phyloP scores from a whole-genome alignment of 1,140 invertebrate genomes.

The Aphis craccivora region DNA sequence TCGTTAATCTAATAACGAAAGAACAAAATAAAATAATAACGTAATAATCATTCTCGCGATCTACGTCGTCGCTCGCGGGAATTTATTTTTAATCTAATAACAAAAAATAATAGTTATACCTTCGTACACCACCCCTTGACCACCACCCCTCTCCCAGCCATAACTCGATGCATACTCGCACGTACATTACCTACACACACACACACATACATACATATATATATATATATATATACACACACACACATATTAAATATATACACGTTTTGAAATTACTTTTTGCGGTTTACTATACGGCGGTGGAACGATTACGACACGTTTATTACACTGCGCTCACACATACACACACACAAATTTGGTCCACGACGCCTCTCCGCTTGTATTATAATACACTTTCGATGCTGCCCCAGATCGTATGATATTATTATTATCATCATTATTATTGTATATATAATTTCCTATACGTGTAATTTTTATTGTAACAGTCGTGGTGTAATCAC shows the following conservation, averaged over 20 bases:
- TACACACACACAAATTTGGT: conserved; percentile 1
- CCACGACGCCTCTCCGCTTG: neutral
- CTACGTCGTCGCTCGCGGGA: neutral
- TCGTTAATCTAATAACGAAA: conserved; percentile 37
- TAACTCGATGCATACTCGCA: neutral
- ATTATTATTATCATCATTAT: conserved; percentile 18
- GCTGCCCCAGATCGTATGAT: conserved; percentile 25
- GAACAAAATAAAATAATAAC: neutral
- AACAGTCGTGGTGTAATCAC: conserved; percentile 22
- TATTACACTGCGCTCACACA: neutral
- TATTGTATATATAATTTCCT: conserved; percentile 12
- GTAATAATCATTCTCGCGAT: conserved; percentile 23
- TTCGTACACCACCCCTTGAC: neutral
- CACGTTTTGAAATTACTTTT: conserved; percentile 45
- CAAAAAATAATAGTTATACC: conserved; percentile 22
- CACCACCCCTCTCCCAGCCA: neutral
- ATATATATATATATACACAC: too few species aligned
- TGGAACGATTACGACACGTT: conserved; percentile 35
- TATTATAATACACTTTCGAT: neutral
- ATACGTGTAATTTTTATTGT: conserved; percentile 20
- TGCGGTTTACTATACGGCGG: conserved; percentile 27
- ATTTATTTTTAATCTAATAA: conserved; percentile 39
- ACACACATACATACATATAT: neutral
- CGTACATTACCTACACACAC: neutral
- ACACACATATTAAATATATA: neutral